Evolutionary conservation across 1,140 invertebrate genomes (phyloP).

Genomic region (Nebria ingens): DNA sequence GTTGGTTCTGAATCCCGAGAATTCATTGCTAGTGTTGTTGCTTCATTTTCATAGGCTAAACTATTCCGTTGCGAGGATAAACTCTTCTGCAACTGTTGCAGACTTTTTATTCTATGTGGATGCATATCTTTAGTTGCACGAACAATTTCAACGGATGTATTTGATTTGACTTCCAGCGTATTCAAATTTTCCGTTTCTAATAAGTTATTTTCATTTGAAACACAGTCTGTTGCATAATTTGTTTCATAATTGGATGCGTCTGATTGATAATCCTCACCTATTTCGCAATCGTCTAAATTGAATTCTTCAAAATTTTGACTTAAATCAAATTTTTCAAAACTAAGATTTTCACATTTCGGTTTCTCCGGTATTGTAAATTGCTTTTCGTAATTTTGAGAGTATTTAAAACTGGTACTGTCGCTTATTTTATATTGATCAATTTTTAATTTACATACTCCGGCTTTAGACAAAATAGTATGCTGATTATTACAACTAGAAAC

Average conservation of each 20-base stretch:
- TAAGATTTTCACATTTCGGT: slow-evolving; percentile 23
- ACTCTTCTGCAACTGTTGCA: slow-evolving; percentile 4
- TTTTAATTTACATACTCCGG: slow-evolving; percentile 21
- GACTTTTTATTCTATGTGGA: slow-evolving; percentile 4
- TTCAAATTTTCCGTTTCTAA: slow-evolving; percentile 2
- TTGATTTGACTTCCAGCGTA: slow-evolving; percentile 3
- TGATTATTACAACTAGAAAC: slow-evolving; percentile 46
- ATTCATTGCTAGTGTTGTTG: slow-evolving; percentile 16
- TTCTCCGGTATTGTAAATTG: slow-evolving; percentile 25
- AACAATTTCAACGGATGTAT: slow-evolving; percentile 4
- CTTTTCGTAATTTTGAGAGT: slow-evolving; percentile 31
- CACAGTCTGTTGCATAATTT: slow-evolving; percentile 21
- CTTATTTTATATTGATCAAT: slow-evolving; percentile 20
- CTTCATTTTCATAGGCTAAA: slow-evolving; percentile 6
- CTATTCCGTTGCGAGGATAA: background rate
- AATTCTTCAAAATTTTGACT: slow-evolving; percentile 72
- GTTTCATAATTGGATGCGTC: slow-evolving; percentile 20
- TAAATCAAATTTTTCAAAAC: slow-evolving; percentile 47
- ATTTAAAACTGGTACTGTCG: slow-evolving; percentile 30
- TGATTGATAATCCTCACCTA: slow-evolving; percentile 33
- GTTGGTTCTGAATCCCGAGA: slow-evolving; percentile 29
- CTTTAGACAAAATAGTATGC: slow-evolving; percentile 27
- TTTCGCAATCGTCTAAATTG: slow-evolving; percentile 63
- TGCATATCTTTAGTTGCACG: background rate
- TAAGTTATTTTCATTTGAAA: slow-evolving; percentile 15